These are phyloP conservation scores for Clarias platycephalus DNA, from an alignment of 2,797 vertebrate species.

Conservation along the genomic window DNA sequence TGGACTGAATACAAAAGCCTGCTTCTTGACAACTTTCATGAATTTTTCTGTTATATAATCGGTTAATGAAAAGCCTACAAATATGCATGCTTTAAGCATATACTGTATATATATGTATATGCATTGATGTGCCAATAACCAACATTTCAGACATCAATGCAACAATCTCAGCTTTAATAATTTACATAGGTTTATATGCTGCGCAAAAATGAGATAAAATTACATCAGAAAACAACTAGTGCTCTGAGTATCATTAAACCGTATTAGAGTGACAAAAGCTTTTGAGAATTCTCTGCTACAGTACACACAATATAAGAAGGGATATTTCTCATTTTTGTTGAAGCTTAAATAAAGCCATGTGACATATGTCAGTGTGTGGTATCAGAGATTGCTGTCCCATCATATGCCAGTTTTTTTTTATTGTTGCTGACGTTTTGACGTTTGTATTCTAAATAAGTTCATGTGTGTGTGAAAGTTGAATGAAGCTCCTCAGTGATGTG, in stretches of 20 bases:
- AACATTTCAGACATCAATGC: slow-evolving; percentile 17
- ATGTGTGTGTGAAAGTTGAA: slow-evolving; percentile 24
- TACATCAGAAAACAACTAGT: background rate
- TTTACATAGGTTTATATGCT: background rate
- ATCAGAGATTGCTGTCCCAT: slow-evolving; percentile 19
- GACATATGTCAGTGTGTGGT: slow-evolving; percentile 48
- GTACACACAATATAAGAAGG: slow-evolving; percentile 26
- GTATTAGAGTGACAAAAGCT: background rate
- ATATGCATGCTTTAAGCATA: background rate
- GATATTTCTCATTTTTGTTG: slow-evolving; percentile 26
- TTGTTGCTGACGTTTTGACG: slow-evolving; percentile 49
- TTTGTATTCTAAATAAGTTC: slow-evolving; percentile 43
- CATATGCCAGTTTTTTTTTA: slow-evolving; percentile 29
- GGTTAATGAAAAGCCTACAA: background rate
- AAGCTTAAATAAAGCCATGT: slow-evolving; percentile 44
- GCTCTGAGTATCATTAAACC: background rate
- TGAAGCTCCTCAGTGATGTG: slow-evolving; percentile 24
- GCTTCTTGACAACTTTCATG: background rate
- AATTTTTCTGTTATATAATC: background rate
- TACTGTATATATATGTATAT: background rate
- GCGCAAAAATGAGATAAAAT: background rate
- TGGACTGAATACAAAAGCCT: background rate
- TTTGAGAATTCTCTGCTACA: slow-evolving; percentile 17
- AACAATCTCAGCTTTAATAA: slow-evolving; percentile 24
- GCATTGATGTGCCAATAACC: background rate